These are phyloP conservation scores for Willisornis vidua DNA, from an alignment of 2,113 vertebrate genomes.

Conservation along the genomic window DNA sequence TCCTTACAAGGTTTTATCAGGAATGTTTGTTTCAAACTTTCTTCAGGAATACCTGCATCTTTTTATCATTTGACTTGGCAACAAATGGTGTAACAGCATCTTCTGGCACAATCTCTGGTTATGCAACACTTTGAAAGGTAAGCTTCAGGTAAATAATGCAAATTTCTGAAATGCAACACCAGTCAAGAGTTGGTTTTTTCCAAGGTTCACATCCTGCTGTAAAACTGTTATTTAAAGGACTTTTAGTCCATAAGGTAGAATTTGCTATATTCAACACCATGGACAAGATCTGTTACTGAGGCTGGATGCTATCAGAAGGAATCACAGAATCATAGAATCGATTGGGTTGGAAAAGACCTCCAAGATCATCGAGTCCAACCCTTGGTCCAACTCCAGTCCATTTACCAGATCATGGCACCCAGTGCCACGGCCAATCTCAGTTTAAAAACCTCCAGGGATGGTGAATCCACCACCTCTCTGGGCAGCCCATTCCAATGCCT, in stretches of 20 bases:
- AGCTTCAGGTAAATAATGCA: not conserved
- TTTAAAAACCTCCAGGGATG: too few relatives aligned
- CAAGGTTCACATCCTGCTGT: not conserved
- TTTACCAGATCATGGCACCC: too few relatives aligned
- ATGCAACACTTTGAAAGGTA: not conserved
- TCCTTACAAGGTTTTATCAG: not conserved
- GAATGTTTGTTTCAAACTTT: not conserved
- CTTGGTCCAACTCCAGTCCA: too few relatives aligned
- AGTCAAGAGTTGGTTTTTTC: not conserved
- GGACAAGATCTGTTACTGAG: not conserved
- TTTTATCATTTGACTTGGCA: not conserved
- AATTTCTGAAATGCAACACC: not conserved
- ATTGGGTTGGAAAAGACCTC: too few relatives aligned
- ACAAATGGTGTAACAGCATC: not conserved
- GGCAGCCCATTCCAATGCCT: too few relatives aligned
- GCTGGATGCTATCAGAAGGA: not conserved
- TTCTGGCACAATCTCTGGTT: not conserved
- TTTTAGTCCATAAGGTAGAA: not conserved
- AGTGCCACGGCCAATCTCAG: too few relatives aligned
- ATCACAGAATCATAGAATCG: too few relatives aligned
- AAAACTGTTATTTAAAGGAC: not conserved
- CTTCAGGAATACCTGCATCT: not conserved
- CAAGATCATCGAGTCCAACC: too few relatives aligned
- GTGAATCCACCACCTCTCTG: too few relatives aligned
- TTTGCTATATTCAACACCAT: not conserved